A percentile compares a stretch with the other conserved stretches of the same genome.
These are phyloP conservation scores for Hanleya hanleyi DNA, from an alignment of 2,888 invertebrate species.

Conservation along the genomic window DNA sequence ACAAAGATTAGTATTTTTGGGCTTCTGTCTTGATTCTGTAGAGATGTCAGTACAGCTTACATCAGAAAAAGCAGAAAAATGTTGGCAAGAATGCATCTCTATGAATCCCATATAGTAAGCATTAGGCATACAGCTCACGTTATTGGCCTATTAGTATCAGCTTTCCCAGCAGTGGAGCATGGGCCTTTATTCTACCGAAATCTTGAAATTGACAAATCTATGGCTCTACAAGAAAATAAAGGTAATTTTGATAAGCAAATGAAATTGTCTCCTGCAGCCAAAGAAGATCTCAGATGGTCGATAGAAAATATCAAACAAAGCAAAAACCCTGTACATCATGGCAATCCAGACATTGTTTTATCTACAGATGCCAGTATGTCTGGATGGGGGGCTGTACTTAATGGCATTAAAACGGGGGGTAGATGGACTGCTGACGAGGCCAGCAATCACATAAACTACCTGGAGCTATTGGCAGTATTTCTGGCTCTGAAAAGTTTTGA, in stretches of 20 bases:
- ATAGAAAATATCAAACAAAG: conserved; percentile 10
- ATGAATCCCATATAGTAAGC: not conserved
- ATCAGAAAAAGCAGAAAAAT: conserved; percentile 10
- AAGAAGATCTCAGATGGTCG: conserved; percentile 32
- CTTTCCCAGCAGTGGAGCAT: conserved; percentile 34
- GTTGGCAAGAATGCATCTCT: conserved; percentile 7
- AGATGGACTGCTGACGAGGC: conserved; percentile 22
- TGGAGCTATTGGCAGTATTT: conserved; percentile 33
- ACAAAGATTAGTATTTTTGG: conserved; percentile 27
- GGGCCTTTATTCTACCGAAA: conserved; percentile 33
- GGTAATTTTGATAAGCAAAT: conserved; percentile 33
- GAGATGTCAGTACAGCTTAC: conserved; percentile 32
- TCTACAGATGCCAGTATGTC: conserved; percentile 22
- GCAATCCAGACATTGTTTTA: not conserved
- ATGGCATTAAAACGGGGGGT: conserved; percentile 13
- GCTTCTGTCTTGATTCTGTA: conserved; percentile 32
- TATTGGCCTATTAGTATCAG: conserved; percentile 35
- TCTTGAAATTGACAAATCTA: conserved; percentile 31
- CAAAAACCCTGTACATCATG: not conserved
- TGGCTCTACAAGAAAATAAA: conserved; percentile 9
- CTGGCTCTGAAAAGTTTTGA: not conserved
- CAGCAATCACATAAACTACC: conserved; percentile 22
- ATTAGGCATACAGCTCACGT: conserved; percentile 25
- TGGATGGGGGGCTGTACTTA: conserved; percentile 26
- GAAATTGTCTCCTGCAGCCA: conserved; percentile 10